phyloP scores from a whole-genome alignment of 2,797 vertebrate genomes.

The Caiman crocodilus region DNA sequence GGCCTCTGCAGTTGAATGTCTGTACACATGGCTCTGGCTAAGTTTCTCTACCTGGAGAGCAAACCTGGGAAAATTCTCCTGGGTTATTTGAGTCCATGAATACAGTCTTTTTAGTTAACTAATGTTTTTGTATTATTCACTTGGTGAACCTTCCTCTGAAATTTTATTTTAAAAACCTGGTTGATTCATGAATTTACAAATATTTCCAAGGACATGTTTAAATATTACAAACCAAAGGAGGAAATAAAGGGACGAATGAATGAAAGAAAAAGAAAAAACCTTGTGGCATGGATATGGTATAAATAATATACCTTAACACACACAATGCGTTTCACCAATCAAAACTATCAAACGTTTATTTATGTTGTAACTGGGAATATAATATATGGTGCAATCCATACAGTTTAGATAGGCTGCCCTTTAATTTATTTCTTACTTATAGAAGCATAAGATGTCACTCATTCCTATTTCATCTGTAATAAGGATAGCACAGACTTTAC shows the following conservation, averaged over 20 bases:
- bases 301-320: neutral
- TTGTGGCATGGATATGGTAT: neutral
- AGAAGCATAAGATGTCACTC: neutral
- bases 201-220: neutral
- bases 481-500: constrained; percentile 9
- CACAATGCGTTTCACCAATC: neutral
- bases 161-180: neutral
- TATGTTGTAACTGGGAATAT: rapidly evolving
- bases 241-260: neutral
- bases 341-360: neutral
- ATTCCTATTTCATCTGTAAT: neutral
- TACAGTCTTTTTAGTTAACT: neutral
- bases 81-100: neutral
- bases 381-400: neutral
- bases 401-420: neutral
- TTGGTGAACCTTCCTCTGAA: neutral
- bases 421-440: neutral
- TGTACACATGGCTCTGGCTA: too few species aligned
- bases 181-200: neutral
- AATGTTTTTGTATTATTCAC: neutral
- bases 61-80: too few species aligned
- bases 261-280: neutral
- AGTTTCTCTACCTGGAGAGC: too few species aligned
- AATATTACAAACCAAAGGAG: neutral
- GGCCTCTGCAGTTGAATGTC: too few species aligned